Evolutionary conservation across 2,888 invertebrate species (phyloP).

Genomic region (Protodeltote pygarga): DNA sequence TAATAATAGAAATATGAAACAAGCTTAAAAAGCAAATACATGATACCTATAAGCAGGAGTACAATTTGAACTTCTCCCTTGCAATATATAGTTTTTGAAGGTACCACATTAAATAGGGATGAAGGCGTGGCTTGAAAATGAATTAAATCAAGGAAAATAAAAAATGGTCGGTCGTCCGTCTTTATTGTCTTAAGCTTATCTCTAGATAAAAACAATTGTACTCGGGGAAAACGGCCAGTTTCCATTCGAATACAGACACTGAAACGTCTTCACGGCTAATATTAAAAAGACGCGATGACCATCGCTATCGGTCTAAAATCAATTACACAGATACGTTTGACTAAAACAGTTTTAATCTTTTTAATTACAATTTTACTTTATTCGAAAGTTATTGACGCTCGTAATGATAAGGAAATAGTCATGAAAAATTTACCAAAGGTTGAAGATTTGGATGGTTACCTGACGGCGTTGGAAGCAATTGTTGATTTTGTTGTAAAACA

Average conservation of each 20-base stretch:
- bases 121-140: neutral
- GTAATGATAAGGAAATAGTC: constrained; percentile 6
- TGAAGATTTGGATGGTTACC: constrained; percentile 55
- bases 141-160: constrained; percentile 22
- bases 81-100: too few relatives aligned
- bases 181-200: constrained; percentile 23
- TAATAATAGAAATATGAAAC: too few relatives aligned
- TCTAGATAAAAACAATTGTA: constrained; percentile 46
- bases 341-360: constrained; percentile 8
- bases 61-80: too few relatives aligned
- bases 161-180: constrained; percentile 26
- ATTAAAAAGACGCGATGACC: neutral
- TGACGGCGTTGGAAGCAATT: constrained; percentile 51
- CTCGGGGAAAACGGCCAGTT: constrained; percentile 49
- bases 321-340: constrained; percentile 4
- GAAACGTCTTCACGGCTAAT: constrained; percentile 32
- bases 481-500: constrained; percentile 51
- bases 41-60: too few relatives aligned
- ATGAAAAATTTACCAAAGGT: constrained; percentile 49
- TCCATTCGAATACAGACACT: constrained; percentile 40
- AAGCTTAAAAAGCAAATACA: too few relatives aligned
- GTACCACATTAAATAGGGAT: too few relatives aligned
- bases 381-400: constrained; percentile 8
- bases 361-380: neutral
- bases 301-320: constrained; percentile 15